Evolutionary conservation across 2,888 invertebrate genomes (phyloP).

Genomic region (Nomada ferruginata): DNA sequence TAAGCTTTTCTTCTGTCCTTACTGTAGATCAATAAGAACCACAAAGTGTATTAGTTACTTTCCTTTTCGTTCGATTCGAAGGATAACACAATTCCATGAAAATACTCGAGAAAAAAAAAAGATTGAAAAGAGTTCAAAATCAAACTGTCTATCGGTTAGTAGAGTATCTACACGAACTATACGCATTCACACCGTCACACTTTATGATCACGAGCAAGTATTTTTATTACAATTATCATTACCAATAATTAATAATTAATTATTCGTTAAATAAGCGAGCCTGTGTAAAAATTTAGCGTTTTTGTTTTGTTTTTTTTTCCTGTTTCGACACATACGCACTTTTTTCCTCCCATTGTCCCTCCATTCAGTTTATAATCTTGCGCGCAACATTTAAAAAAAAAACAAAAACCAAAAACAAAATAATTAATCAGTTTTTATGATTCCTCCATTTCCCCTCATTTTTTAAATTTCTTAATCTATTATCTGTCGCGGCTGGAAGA

Average conservation of each 20-base stretch:
- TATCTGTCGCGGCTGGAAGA: constrained; percentile 72
- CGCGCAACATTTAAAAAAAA: constrained; percentile 66
- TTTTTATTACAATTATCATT: constrained; percentile 73
- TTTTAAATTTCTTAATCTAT: constrained; percentile 65
- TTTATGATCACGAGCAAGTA: constrained; percentile 75
- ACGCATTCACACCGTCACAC: constrained; percentile 72
- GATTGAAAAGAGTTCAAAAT: constrained; percentile 11
- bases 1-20: constrained; percentile 23
- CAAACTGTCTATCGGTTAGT: constrained; percentile 63
- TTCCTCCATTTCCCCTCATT: constrained; percentile 34
- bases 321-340: constrained; percentile 64
- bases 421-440: constrained; percentile 58
- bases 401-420: neutral
- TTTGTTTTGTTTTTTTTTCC: constrained; percentile 30
- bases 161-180: constrained; percentile 68
- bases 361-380: constrained; percentile 61
- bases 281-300: constrained; percentile 80
- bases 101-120: neutral
- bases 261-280: constrained; percentile 81
- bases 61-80: constrained; percentile 18
- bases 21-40: constrained; percentile 29
- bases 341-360: constrained; percentile 57
- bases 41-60: constrained; percentile 38
- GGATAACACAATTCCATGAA: constrained; percentile 34
- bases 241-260: constrained; percentile 75